Conservation (phyloP, 1,140 invertebrate species). For the Delia radicum region DNA sequence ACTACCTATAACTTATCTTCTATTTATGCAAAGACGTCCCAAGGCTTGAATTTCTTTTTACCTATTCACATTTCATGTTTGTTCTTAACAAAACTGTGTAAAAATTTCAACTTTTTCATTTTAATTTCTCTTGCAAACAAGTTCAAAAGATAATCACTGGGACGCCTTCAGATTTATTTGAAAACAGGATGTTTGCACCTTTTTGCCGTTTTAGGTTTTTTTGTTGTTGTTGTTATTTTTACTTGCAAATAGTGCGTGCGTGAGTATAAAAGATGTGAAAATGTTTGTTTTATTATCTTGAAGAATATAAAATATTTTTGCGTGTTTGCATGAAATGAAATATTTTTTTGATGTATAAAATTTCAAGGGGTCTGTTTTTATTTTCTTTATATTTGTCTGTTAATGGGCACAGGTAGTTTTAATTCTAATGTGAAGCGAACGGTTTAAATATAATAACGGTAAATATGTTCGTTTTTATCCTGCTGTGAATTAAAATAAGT, state of each 20-base stretch:
- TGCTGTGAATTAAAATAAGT: neutral
- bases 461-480: neutral
- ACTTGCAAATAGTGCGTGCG: neutral
- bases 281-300: neutral
- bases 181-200: neutral
- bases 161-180: neutral
- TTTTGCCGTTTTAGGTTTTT: neutral
- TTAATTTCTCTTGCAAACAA: neutral
- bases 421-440: no score
- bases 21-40: no score
- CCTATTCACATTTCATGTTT: no score
- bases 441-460: neutral
- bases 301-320: neutral
- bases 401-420: neutral
- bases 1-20: no score
- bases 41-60: no score
- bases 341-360: neutral
- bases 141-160: neutral
- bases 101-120: neutral
- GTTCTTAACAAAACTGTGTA: neutral
- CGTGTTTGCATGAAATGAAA: neutral
- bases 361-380: slow-evolving; percentile 2
- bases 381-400: neutral
- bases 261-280: neutral
- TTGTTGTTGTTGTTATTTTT: neutral